Base-by-base conservation (phyloP, 2,888 invertebrate genomes). In the Geotrupes spiniger region DNA sequence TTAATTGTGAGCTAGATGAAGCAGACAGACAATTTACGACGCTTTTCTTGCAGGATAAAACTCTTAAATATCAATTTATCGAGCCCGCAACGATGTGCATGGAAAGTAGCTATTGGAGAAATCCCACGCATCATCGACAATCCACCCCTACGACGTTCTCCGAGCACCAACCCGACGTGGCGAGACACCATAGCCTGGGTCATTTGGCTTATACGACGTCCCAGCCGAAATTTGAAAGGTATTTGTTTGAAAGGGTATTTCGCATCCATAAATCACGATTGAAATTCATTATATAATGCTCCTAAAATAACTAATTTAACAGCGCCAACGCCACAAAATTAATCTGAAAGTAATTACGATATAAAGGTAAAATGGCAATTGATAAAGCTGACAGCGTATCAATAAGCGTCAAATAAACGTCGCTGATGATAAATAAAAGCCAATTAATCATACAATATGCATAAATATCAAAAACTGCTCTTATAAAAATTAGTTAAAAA, bases 171-270 rank as follows among this genome's bases (percentile, higher is more conserved):
- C 70, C 69, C 29, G 72, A 72, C 54, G 74, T 74, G 2, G 64
- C 73, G 11, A 62, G 74, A 48, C 74, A 74, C 55, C 73, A 74
- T 57, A 74, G 74, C 60, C 58, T 74, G 17, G 74, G 74, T 5
- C 74, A 74, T 52, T 54, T 74, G 46, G 73, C 74, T 8, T 73
- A 72, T 51, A 70, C 69, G 51, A 31, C 58, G 38, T 63, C 69
- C 8, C 72, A 72, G 58, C 71, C 73, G 26, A 74, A 73, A 63
- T 73, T 70, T 52, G 74, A 74, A 49, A 68, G 73, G 73, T 73
- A 55, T 58, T 63, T 82, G 82, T 49, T 81, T 81, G 0, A 82
- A 80, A 33, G 82, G 82, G 54, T 71, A 81, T 26, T 74, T 82
- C 40, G 9, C 9, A 8, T 9, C 27, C 27, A 8, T 8, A 27